Conservation (phyloP, 1,140 invertebrate genomes). For the Drosophila murphyi region DNA sequence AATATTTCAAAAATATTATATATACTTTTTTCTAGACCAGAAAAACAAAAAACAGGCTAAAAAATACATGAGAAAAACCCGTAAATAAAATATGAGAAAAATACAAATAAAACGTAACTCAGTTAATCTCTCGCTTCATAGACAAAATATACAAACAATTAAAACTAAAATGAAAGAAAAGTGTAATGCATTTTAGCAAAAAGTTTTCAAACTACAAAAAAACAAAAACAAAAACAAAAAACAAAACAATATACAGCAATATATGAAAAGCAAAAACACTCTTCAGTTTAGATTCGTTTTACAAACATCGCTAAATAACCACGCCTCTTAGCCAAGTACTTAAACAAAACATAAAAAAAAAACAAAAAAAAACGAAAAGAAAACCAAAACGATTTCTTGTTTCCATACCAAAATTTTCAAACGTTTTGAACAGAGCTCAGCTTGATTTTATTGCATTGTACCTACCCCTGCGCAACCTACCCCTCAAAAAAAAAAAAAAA, state of each 20-base stretch:
- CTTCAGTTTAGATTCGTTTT: slow-evolving; percentile 35
- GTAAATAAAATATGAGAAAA: slow-evolving; percentile 40
- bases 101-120: slow-evolving; percentile 33
- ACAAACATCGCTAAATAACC: slow-evolving; percentile 31
- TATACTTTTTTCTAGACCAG: slow-evolving; percentile 51
- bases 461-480: background rate
- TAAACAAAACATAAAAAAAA: slow-evolving; percentile 48
- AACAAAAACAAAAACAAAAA: slow-evolving; percentile 1
- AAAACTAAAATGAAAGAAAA: slow-evolving; percentile 35
- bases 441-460: slow-evolving; percentile 30
- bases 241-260: background rate
- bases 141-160: slow-evolving; percentile 48
- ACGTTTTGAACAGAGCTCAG: slow-evolving; percentile 36
- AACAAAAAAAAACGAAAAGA: slow-evolving; percentile 10
- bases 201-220: slow-evolving; percentile 6
- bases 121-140: slow-evolving; percentile 56
- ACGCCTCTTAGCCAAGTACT: slow-evolving; percentile 62
- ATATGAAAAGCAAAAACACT: slow-evolving; percentile 8
- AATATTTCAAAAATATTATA: slow-evolving; percentile 77
- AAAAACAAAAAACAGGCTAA: slow-evolving; percentile 32
- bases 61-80: slow-evolving; percentile 21
- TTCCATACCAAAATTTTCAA: slow-evolving; percentile 22
- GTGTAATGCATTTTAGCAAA: slow-evolving; percentile 47
- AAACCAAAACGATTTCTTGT: slow-evolving; percentile 36
- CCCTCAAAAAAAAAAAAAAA: background rate